These are phyloP conservation scores for Metopia argyrocephala DNA, from an alignment of 2,888 invertebrate species.

Conservation along the genomic window DNA sequence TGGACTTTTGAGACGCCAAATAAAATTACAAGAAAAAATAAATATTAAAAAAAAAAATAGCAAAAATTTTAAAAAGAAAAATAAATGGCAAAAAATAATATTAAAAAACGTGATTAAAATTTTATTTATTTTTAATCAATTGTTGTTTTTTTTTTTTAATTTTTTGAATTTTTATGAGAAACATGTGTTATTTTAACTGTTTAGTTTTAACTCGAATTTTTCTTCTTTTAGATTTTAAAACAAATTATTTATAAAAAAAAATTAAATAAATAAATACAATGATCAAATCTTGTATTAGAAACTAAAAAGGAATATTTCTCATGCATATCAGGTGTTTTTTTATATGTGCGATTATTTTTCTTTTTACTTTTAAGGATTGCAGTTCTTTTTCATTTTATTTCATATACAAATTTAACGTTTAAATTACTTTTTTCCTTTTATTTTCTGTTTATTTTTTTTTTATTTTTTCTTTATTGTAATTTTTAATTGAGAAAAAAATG, in stretches of 20 bases:
- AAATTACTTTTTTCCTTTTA: not conserved
- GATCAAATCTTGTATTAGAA: constrained; percentile 30
- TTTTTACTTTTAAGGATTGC: constrained; percentile 56
- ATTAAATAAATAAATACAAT: too few species aligned
- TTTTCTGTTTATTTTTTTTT: constrained; percentile 44
- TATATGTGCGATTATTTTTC: not conserved
- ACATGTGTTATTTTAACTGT: constrained; percentile 50
- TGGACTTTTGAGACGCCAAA: constrained; percentile 59
- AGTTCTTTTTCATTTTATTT: constrained; percentile 51
- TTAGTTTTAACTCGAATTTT: too few species aligned
- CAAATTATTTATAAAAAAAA: constrained; percentile 7
- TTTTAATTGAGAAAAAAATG: not conserved
- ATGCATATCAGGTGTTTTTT: constrained; percentile 55
- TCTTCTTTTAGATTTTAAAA: not conserved
- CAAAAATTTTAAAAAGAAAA: constrained; percentile 28
- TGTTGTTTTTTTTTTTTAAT: not conserved
- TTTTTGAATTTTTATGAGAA: not conserved
- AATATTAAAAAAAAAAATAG: constrained; percentile 7
- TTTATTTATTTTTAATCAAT: constrained; percentile 16
- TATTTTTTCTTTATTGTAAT: constrained; percentile 16
- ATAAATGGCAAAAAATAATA: constrained; percentile 30
- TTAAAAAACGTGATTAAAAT: constrained; percentile 55
- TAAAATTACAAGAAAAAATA: not conserved
- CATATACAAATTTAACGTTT: constrained; percentile 2
- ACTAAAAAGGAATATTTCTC: constrained; percentile 25